Percentiles rank a stretch among this genome's conserved stretches.
Evolutionary conservation across 2,797 vertebrate species (phyloP).

Genomic region (Vespertilio murinus): DNA sequence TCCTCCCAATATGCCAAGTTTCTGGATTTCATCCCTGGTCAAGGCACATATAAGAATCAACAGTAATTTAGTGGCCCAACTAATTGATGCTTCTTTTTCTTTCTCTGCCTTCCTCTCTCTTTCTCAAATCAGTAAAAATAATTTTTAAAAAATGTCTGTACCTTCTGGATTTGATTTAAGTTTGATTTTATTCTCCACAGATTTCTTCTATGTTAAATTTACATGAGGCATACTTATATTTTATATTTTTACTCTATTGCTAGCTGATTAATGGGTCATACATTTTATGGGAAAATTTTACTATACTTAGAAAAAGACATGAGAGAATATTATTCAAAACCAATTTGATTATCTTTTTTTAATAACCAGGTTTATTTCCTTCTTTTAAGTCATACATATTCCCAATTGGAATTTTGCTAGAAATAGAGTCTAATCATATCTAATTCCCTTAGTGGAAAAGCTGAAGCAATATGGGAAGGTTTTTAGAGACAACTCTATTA

Average conservation of each 20-base stretch:
- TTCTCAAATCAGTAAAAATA: not conserved
- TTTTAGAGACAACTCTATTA: conserved; percentile 81
- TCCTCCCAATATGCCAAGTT: not conserved
- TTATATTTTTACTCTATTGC: conserved; percentile 46
- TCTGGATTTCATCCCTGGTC: not conserved
- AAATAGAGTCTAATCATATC: conserved; percentile 82
- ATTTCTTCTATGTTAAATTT: conserved; percentile 32
- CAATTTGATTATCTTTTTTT: conserved; percentile 66
- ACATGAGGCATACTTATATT: not conserved
- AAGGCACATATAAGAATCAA: not conserved
- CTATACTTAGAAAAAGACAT: not conserved
- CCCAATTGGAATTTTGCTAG: conserved; percentile 77
- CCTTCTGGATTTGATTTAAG: conserved; percentile 3
- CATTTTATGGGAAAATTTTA: conserved; percentile 19
- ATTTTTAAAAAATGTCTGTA: not conserved
- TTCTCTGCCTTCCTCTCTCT: not conserved
- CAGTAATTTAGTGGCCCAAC: not conserved
- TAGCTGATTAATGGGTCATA: not conserved
- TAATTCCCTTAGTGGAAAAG: conserved; percentile 73
- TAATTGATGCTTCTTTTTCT: not conserved
- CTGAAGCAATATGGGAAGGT: conserved; percentile 79
- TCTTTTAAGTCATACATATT: conserved; percentile 79
- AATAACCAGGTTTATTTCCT: conserved; percentile 80
- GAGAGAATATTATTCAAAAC: conserved; percentile 28
- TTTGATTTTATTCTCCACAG: conserved; percentile 8